Base-by-base conservation (phyloP, 2,113 vertebrate genomes). In the Coregonus clupeaformis region DNA sequence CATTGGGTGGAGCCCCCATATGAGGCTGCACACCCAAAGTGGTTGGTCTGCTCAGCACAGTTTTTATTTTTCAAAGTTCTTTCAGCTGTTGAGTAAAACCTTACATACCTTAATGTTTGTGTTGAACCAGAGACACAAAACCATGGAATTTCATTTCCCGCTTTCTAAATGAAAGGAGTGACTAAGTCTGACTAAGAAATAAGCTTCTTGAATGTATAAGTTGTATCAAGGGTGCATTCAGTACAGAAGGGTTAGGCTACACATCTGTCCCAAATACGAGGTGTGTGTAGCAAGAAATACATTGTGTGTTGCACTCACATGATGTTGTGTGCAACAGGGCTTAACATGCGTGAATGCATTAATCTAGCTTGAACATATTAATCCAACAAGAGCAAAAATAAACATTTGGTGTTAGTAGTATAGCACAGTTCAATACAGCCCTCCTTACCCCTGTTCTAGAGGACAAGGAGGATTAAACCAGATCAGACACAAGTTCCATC, bases 131-230 rank as follows among this genome's bases (percentile, higher is more conserved):
- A 70, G 49, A 68, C 75, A 78, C 45, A 73, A 6, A 76, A 71
- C 77, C 14, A 5, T 18, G 74, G 76, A 14, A 84, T 82, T 85
- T 87, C 80, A 80, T 80, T 32, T 6, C 29, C 27, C 30, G 12
- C 14, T 11, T 75, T 65, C 63, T 57, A 12, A 13, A 80, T 36
- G 62, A 73, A 18, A 80, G 16, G 5, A 45, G 27, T 66, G 80
- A 81, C 60, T 75, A 47, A 42, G 36, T 42, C 9, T 3, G 6
- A 36, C 30, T 30, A 36, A 20, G 2, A 52, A 30, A 18, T 6
- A 16, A 9, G 1, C 29, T 20, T 5, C 4, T 30, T 32, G 29
- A 60, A 52, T 52, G 18, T 52, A 52, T 1, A 52, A 60, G 20
- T 22, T 60, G 57, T 24, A 22, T 60, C n/a, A 60, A 60, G 57